Conservation (phyloP, 1,140 invertebrate genomes). For the Belonocnema kinseyi region DNA sequence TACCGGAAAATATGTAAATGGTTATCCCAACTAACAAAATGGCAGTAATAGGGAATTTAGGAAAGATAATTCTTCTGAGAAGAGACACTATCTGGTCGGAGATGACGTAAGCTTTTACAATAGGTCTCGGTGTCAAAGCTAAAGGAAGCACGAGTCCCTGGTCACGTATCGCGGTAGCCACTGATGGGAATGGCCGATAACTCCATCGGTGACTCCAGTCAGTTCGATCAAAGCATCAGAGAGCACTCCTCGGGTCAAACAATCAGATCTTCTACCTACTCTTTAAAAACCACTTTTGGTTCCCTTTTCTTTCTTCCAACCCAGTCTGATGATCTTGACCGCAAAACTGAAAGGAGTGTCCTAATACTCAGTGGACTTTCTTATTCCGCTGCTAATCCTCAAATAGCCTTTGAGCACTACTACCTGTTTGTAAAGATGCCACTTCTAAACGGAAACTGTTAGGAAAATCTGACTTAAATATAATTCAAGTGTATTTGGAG, state of each 20-base stretch:
- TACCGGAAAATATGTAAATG: no score
- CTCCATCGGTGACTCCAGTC: constrained; percentile 45
- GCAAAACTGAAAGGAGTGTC: neutral
- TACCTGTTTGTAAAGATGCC: no score
- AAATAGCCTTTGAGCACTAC: no score
- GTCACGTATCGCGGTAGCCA: constrained; percentile 58
- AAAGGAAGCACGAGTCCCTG: constrained; percentile 53
- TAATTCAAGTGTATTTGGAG: no score
- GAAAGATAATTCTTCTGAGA: no score
- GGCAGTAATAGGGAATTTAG: no score
- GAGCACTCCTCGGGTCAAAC: constrained; percentile 53
- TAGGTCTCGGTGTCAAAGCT: constrained; percentile 55
- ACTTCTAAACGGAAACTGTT: no score
- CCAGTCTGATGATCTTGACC: neutral
- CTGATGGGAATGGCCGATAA: constrained; percentile 59
- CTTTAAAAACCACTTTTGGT: constrained; percentile 5
- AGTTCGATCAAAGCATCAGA: constrained; percentile 47
- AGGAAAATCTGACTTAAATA: no score
- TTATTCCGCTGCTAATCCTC: no score
- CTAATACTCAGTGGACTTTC: no score
- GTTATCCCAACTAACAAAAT: no score
- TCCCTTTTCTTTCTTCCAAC: neutral
- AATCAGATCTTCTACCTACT: neutral
- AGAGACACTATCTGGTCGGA: neutral
- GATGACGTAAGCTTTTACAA: constrained; percentile 44